phyloP scores from a whole-genome alignment of 2,113 vertebrate species.

The Nestor notabilis region DNA sequence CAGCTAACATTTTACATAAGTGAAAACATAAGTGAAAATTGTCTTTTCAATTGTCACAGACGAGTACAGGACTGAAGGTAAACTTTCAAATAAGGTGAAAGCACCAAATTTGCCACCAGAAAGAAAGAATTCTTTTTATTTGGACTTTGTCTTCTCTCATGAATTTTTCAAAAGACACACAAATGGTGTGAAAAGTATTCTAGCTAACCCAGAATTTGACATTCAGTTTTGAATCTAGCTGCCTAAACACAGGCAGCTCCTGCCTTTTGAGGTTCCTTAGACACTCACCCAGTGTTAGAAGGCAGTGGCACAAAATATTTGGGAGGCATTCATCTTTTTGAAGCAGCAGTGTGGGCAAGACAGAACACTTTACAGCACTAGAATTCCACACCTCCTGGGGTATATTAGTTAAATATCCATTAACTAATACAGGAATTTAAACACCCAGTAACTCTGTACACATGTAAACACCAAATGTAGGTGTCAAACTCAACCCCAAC shows the following conservation, averaged over 20 bases:
- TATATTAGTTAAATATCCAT: not conserved
- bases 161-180: not conserved
- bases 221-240: not conserved
- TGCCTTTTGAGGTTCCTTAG: not conserved
- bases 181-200: not conserved
- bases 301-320: not conserved
- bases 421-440: not conserved
- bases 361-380: not conserved
- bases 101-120: not conserved
- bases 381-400: not conserved
- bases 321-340: not conserved
- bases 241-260: not conserved
- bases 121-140: not conserved
- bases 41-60: not conserved
- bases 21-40: not conserved
- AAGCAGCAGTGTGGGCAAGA: not conserved
- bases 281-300: not conserved
- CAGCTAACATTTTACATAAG: not conserved
- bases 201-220: not conserved
- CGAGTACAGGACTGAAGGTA: not conserved
- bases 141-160: not conserved
- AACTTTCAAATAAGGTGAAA: not conserved
- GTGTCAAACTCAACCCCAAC: not conserved
- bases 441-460: not conserved
- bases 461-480: not conserved